phyloP scores from a whole-genome alignment of 53 echinoderm and acorn worm species.

The Echinometra lucunter region DNA sequence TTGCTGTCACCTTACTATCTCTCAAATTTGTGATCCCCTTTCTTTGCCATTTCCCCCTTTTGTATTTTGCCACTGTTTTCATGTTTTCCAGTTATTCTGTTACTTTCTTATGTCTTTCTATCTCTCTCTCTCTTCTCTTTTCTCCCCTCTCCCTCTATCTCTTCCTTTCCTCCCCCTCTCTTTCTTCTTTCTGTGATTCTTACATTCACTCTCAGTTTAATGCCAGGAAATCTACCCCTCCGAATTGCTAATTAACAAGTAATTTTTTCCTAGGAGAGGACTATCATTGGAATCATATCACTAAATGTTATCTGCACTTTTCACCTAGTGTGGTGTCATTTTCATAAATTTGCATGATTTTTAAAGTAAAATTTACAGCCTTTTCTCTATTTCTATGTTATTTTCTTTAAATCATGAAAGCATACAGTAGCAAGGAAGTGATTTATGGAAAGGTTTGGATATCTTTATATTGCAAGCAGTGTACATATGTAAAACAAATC shows the following conservation, averaged over 20 bases:
- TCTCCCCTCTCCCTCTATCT: background rate
- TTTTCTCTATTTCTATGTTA: background rate
- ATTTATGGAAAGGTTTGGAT: background rate
- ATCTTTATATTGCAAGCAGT: background rate
- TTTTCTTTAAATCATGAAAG: background rate
- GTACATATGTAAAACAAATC: background rate
- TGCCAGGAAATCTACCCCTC: background rate
- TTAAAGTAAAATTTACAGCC: background rate
- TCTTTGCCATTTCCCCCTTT: background rate
- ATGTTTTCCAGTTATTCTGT: background rate
- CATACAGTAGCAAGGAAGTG: background rate
- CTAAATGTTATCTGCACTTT: constrained; percentile 20
- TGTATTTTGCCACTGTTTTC: background rate
- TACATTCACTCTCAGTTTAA: background rate
- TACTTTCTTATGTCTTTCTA: background rate
- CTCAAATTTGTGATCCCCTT: background rate
- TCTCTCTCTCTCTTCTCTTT: background rate
- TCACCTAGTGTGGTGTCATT: background rate
- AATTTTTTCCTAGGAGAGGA: background rate
- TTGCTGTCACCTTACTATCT: background rate
- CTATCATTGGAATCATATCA: background rate
- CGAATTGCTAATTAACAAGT: background rate
- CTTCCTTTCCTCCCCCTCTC: background rate
- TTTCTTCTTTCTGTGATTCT: background rate
- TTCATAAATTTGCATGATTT: constrained; percentile 45